Percentiles rank a stretch among this genome's conserved stretches.
phyloP scores from a whole-genome alignment of 2,113 vertebrate species.

The Mesembrinibis cayennensis region DNA sequence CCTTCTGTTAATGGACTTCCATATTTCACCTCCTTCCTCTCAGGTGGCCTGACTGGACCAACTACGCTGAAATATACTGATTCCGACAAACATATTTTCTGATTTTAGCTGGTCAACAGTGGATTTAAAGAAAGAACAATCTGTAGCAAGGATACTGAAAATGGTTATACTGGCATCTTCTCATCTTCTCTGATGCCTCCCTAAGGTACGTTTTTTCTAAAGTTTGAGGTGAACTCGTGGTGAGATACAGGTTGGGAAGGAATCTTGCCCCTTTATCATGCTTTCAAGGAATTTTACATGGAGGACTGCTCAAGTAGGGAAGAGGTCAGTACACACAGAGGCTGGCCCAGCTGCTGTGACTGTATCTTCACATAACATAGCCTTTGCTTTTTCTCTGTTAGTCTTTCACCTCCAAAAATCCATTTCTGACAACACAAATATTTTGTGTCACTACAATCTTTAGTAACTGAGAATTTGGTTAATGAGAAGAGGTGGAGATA shows the following conservation, averaged over 20 bases:
- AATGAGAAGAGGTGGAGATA: background rate
- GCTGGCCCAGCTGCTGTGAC: background rate
- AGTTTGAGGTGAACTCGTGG: background rate
- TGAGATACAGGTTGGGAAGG: background rate
- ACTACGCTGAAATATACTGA: background rate
- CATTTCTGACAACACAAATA: background rate
- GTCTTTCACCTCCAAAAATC: background rate
- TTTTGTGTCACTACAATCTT: background rate
- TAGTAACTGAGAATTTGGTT: background rate
- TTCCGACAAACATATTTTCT: background rate
- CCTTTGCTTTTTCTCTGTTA: background rate
- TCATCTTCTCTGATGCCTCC: background rate
- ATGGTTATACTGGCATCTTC: background rate
- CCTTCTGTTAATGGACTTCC: background rate
- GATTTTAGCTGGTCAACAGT: background rate
- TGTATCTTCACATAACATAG: background rate
- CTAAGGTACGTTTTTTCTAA: background rate
- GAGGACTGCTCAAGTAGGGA: background rate
- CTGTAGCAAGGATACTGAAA: background rate
- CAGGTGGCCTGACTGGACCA: background rate
- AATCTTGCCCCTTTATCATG: background rate
- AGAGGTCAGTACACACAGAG: background rate
- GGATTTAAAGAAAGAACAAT: background rate
- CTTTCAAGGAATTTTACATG: background rate
- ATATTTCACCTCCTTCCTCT: background rate